These are phyloP conservation scores for Helicolenus hilgendorfi DNA, from an alignment of 2,797 vertebrate species.

Conservation along the genomic window DNA sequence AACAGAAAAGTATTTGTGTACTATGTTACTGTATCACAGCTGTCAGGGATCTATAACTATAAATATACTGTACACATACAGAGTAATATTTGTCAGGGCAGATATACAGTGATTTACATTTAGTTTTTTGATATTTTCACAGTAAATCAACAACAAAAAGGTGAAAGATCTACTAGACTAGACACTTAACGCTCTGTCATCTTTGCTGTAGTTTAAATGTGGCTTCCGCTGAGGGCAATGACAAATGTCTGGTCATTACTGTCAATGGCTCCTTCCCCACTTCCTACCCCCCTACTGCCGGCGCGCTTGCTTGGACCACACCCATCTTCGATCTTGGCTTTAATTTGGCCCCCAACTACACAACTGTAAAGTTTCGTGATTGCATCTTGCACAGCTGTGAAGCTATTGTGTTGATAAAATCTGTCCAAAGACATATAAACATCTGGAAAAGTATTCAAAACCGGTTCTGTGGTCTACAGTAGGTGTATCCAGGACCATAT, in stretches of 20 bases:
- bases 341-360: not conserved
- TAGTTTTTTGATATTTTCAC: not conserved
- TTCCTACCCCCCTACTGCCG: not conserved
- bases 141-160: not conserved
- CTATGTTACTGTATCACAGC: not conserved
- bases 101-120: not conserved
- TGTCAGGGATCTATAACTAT: not conserved
- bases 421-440: not conserved
- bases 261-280: not conserved
- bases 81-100: not conserved
- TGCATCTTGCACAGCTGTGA: not conserved
- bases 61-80: not conserved
- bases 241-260: constrained; percentile 22
- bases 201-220: not conserved
- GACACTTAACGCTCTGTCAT: not conserved
- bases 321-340: not conserved
- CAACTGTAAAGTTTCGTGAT: not conserved
- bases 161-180: not conserved
- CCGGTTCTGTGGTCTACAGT: not conserved
- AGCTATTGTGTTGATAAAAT: not conserved
- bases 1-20: not conserved
- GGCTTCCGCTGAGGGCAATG: not conserved
- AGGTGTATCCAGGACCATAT: not conserved
- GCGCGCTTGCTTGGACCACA: not conserved
- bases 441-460: not conserved